Evolutionary conservation across 2,113 vertebrate species (phyloP).

Genomic region (Apeltes quadracus): DNA sequence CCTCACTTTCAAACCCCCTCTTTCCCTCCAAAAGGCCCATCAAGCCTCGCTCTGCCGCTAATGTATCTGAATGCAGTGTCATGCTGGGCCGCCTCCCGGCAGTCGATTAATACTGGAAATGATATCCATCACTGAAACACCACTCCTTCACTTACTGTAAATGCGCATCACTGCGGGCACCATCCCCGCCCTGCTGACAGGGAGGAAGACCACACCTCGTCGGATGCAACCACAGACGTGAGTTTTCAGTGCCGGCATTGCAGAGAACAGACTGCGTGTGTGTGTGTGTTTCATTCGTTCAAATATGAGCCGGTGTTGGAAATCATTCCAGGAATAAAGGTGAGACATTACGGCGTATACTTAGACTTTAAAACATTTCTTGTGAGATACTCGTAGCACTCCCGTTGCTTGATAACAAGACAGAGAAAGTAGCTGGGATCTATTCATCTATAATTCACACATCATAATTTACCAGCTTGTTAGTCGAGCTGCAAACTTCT

Average conservation of each 20-base stretch:
- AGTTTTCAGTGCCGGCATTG: slow-evolving; percentile 41
- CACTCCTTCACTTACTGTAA: slow-evolving; percentile 84
- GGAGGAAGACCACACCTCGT: slow-evolving; percentile 74
- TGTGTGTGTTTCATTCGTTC: slow-evolving; percentile 26
- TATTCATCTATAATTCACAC: slow-evolving; percentile 7
- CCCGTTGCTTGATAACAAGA: background rate
- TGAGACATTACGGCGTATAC: slow-evolving; percentile 5
- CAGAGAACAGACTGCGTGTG: slow-evolving; percentile 48
- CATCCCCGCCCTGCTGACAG: slow-evolving; percentile 64
- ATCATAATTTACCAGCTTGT: background rate
- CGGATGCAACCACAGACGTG: slow-evolving; percentile 55
- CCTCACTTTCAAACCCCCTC: slow-evolving; percentile 49
- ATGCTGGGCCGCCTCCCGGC: slow-evolving; percentile 56
- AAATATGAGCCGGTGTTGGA: slow-evolving; percentile 41
- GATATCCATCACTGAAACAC: slow-evolving; percentile 82
- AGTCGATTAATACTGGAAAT: slow-evolving; percentile 83
- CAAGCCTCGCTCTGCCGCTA: slow-evolving; percentile 69
- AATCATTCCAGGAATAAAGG: slow-evolving; percentile 28
- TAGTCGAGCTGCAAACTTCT: background rate
- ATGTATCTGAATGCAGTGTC: slow-evolving; percentile 79
- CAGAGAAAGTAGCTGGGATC: background rate
- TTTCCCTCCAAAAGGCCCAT: slow-evolving; percentile 53
- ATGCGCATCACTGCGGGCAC: slow-evolving; percentile 69
- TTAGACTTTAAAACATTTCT: background rate
- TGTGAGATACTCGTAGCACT: slow-evolving; percentile 2